These are phyloP conservation scores for Crossocerus cetratus DNA, from an alignment of 2,888 invertebrate species.

Conservation along the genomic window DNA sequence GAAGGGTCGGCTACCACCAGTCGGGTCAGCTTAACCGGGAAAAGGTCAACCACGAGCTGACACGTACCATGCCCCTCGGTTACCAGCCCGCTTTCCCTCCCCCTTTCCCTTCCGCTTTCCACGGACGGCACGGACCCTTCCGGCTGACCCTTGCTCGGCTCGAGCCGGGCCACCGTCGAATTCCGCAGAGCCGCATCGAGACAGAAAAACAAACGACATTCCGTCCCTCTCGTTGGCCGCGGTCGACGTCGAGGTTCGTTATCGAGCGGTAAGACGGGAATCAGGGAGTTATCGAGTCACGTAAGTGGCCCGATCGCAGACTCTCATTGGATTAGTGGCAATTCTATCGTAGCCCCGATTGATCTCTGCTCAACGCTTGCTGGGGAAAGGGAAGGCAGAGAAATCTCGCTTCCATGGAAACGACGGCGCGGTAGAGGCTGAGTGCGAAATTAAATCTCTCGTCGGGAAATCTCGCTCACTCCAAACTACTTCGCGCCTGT, in stretches of 20 bases:
- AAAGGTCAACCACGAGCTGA: slow-evolving; percentile 58
- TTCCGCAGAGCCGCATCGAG: slow-evolving; percentile 19
- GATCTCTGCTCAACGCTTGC: too few relatives aligned
- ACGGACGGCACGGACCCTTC: slow-evolving; percentile 1
- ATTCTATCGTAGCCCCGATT: slow-evolving; percentile 15
- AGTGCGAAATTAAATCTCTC: slow-evolving; percentile 11
- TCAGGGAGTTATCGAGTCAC: slow-evolving; percentile 53
- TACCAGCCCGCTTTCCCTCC: slow-evolving; percentile 14
- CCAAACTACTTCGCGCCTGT: too few relatives aligned
- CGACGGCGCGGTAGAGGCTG: not conserved
- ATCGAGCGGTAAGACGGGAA: slow-evolving; percentile 36
- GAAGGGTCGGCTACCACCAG: slow-evolving; percentile 21
- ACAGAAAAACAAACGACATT: slow-evolving; percentile 13
- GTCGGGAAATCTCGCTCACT: not conserved
- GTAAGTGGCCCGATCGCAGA: slow-evolving; percentile 39
- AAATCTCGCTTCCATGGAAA: slow-evolving; percentile 4
- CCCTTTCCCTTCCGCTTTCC: slow-evolving; percentile 8
- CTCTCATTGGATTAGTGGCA: slow-evolving; percentile 46
- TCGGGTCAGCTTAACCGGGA: slow-evolving; percentile 48
- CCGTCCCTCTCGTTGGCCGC: slow-evolving; percentile 13
- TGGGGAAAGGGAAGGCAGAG: too few relatives aligned
- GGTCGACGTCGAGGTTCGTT: slow-evolving; percentile 29
- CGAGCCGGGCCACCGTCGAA: not conserved
- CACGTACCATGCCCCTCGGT: slow-evolving; percentile 39
- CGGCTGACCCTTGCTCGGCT: not conserved